phyloP scores from a whole-genome alignment of 2,113 vertebrate genomes.

The Phocoena phocoena region DNA sequence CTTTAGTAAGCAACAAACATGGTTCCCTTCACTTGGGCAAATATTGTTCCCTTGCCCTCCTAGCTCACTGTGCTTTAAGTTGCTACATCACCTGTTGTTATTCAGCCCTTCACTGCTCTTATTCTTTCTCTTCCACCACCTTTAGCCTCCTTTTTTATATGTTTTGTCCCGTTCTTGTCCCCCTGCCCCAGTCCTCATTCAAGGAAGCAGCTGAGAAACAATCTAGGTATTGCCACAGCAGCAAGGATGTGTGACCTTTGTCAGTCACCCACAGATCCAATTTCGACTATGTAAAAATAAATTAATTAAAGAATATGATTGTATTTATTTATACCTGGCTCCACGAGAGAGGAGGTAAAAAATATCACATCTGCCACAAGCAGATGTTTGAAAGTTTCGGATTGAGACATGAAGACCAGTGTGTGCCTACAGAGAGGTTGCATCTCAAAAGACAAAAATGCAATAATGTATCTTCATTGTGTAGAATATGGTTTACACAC shows the following conservation, averaged over 20 bases:
- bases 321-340: slow-evolving; percentile 27
- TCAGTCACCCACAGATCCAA: background rate
- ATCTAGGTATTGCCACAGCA: background rate
- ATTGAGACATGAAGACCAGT: background rate
- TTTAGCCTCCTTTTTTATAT: background rate
- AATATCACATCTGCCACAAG: background rate
- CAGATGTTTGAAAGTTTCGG: background rate
- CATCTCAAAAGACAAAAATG: background rate
- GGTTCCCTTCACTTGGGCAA: background rate
- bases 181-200: background rate
- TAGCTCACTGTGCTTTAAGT: background rate
- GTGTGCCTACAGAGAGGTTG: background rate
- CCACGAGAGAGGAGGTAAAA: background rate
- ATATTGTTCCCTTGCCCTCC: background rate
- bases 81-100: background rate
- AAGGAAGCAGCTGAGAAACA: slow-evolving; percentile 4
- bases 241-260: background rate
- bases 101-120: background rate
- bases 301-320: background rate
- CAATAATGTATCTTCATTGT: background rate
- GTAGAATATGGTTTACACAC: background rate
- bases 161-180: background rate
- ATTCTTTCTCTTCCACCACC: background rate
- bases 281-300: background rate
- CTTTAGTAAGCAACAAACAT: background rate